phyloP scores from a whole-genome alignment of 2,797 vertebrate genomes.

The Miichthys miiuy region DNA sequence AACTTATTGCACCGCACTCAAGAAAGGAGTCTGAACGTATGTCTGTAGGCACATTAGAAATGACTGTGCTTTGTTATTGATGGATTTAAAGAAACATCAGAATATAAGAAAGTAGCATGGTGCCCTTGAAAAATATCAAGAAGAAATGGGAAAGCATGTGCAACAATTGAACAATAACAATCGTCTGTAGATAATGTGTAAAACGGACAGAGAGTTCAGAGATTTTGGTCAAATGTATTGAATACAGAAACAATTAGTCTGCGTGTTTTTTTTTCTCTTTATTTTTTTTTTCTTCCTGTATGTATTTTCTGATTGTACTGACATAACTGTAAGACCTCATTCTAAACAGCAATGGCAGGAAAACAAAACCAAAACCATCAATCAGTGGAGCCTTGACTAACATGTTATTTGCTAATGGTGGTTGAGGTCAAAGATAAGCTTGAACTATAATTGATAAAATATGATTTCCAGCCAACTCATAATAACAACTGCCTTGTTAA shows the following conservation, averaged over 20 bases:
- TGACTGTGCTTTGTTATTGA: not conserved
- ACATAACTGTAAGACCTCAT: not conserved
- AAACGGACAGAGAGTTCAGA: not conserved
- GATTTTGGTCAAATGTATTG: not conserved
- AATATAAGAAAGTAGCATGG: not conserved
- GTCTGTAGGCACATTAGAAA: not conserved
- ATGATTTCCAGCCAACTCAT: not conserved
- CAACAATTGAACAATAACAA: not conserved
- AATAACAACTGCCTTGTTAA: not conserved
- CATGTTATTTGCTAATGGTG: not conserved
- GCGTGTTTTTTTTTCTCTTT: no score
- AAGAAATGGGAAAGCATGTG: not conserved
- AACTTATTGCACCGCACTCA: constrained; percentile 48
- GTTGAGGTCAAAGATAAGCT: constrained; percentile 3
- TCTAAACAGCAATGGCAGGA: not conserved
- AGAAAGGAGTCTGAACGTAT: constrained; percentile 22
- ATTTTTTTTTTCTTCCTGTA: not conserved
- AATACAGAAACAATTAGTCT: not conserved
- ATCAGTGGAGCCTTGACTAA: not conserved
- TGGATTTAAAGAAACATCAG: constrained; percentile 11
- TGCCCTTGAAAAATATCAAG: not conserved
- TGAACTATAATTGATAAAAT: constrained; percentile 1
- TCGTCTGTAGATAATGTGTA: not conserved
- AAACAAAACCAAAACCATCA: not conserved
- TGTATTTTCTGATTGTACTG: not conserved